Percentiles rank a stretch among this genome's conserved stretches.
Evolutionary conservation across 2,113 vertebrate genomes (phyloP).

Genomic region (Rallus limicola): DNA sequence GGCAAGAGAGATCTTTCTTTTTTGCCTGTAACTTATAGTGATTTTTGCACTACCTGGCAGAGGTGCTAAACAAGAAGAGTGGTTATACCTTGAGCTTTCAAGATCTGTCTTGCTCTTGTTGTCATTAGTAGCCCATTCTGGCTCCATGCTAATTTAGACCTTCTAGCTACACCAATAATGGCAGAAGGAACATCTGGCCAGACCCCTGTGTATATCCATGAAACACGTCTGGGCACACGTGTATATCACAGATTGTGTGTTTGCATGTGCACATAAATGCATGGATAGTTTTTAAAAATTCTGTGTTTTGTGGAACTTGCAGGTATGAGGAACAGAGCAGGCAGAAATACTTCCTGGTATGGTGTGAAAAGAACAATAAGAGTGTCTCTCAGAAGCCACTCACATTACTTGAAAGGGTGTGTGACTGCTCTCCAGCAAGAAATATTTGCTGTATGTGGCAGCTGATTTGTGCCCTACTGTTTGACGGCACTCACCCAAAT

Average conservation of each 20-base stretch:
- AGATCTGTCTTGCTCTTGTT: not conserved
- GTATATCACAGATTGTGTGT: not conserved
- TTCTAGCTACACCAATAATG: not conserved
- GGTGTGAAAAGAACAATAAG: accelerated
- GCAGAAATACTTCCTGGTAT: not conserved
- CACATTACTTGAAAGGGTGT: not conserved
- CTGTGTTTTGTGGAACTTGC: not conserved
- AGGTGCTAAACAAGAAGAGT: not conserved
- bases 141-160: not conserved
- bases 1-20: not conserved
- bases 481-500: not conserved
- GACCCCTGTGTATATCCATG: not conserved
- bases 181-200: not conserved
- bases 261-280: not conserved
- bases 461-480: not conserved
- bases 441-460: not conserved
- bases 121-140: not conserved
- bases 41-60: not conserved
- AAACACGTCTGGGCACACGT: not conserved
- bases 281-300: not conserved
- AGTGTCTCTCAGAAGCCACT: not conserved
- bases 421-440: not conserved
- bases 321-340: not conserved
- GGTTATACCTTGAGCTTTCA: not conserved
- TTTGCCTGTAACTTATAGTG: not conserved